Base-by-base conservation (phyloP, 1,140 invertebrate species). In the Diorhabda elongata region DNA sequence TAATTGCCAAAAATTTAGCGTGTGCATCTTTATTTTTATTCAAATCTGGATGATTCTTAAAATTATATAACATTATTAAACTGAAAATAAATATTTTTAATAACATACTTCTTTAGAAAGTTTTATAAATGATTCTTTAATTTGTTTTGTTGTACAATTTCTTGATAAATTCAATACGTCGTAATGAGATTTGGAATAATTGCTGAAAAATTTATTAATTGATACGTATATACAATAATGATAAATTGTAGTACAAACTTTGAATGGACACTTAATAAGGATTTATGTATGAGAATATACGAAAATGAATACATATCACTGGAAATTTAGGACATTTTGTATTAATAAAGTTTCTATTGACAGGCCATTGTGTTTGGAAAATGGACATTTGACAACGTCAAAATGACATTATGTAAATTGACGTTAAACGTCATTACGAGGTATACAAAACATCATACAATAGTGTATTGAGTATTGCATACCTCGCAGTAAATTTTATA, bases 31-130 rank as follows among this genome's bases (percentile, higher is more conserved):
- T 73, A 11, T 74, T 75, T 70, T 74, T 76, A 71, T 83, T 75
- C 64, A 79, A 76, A 75, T 87, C 86, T 7, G 86, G 86, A 75
- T 87, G 86, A 64, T 80, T 72, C 84, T 86, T 74, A 67, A 78
- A 73, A 66, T 69, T 62, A 77, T 26, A 44, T 5, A 4, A n/a
- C 43, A 63, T 5, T 6, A 63, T 6, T n/a, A 43, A n/a, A n/a
- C 45, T 45, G 42, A 45, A 9, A 63, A 44, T 45, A 6, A 52
- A 52, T 52, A 26, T 7, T 8, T 8, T 63, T 3, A 52, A 61
- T 57, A 44, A 65, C 70, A 71, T 76, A 83, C 82, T 75, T 81
- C 45, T 77, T 84, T 84, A 9, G 83, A 84, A 66, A 84, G 72
- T 73, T 73, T 78, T 7, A 84, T 80, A 69, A 82, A 84, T 43